phyloP scores from a whole-genome alignment of 2,797 vertebrate genomes.

The Falco rusticolus region DNA sequence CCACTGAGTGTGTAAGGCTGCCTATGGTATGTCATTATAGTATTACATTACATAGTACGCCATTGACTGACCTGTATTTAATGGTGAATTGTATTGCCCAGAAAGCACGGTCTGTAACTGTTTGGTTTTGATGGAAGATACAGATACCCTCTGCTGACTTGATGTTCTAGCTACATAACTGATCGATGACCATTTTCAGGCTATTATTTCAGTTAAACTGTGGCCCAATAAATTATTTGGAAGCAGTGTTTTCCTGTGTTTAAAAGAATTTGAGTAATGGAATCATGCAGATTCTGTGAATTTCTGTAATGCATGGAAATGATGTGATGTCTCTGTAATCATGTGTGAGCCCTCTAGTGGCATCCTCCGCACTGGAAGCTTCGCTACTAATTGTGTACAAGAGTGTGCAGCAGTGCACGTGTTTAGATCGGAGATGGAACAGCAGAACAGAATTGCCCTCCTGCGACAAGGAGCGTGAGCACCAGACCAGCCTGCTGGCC shows the following conservation, averaged over 20 bases:
- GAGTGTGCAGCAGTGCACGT: rapidly evolving
- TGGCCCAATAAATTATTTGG: background rate
- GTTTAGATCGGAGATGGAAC: background rate
- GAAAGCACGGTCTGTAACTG: background rate
- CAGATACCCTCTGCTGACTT: background rate
- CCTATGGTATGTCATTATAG: background rate
- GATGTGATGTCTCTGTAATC: background rate
- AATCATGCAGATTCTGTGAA: background rate
- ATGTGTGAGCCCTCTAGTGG: slow-evolving; percentile 49
- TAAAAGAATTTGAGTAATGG: background rate
- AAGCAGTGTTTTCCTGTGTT: background rate
- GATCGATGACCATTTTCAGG: background rate
- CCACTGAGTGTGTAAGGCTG: background rate
- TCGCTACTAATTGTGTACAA: background rate
- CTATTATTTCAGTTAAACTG: background rate
- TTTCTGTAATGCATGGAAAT: rapidly evolving
- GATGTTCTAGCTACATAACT: background rate
- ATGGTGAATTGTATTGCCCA: background rate
- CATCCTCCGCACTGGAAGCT: background rate
- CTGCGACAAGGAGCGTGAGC: background rate
- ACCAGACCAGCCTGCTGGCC: too few relatives aligned
- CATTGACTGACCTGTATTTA: background rate
- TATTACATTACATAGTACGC: background rate
- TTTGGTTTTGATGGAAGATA: background rate
- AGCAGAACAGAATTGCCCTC: too few relatives aligned